These are phyloP conservation scores for Ephialtes manifestator DNA, from an alignment of 2,888 invertebrate species.

Conservation along the genomic window DNA sequence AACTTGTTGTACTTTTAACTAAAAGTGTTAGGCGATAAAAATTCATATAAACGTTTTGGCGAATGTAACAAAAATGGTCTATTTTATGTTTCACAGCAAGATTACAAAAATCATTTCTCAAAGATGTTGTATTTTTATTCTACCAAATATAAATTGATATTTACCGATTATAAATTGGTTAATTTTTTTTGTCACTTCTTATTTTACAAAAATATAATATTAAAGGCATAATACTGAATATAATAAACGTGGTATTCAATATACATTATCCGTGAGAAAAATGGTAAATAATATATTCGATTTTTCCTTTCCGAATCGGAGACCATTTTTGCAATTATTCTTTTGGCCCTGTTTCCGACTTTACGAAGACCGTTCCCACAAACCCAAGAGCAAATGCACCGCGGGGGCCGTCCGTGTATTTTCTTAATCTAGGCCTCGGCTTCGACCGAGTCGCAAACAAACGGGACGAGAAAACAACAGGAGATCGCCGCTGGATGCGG, in stretches of 20 bases:
- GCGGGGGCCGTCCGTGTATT: slow-evolving; percentile 82
- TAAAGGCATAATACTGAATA: neutral
- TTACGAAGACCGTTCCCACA: slow-evolving; percentile 65
- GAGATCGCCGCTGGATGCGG: slow-evolving; percentile 69
- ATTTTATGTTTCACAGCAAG: no score
- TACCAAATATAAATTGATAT: no score
- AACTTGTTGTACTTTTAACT: neutral
- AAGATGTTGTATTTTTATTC: no score
- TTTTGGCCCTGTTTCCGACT: slow-evolving; percentile 26
- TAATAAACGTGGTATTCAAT: no score
- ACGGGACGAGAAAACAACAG: slow-evolving; percentile 74
- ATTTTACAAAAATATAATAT: neutral
- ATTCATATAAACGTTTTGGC: no score
- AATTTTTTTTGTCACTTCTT: neutral
- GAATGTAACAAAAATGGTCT: no score
- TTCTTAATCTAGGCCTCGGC: slow-evolving; percentile 80
- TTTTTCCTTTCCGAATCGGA: neutral
- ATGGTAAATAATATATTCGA: neutral
- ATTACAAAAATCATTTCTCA: no score
- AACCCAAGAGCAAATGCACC: slow-evolving; percentile 63
- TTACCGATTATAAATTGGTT: no score
- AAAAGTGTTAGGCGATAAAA: no score
- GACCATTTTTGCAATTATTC: slow-evolving; percentile 26
- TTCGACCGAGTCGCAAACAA: slow-evolving; percentile 69
- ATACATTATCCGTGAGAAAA: neutral